phyloP scores from a whole-genome alignment of 53 echinoderm and acorn worm species.

The Paelopatides confundens region DNA sequence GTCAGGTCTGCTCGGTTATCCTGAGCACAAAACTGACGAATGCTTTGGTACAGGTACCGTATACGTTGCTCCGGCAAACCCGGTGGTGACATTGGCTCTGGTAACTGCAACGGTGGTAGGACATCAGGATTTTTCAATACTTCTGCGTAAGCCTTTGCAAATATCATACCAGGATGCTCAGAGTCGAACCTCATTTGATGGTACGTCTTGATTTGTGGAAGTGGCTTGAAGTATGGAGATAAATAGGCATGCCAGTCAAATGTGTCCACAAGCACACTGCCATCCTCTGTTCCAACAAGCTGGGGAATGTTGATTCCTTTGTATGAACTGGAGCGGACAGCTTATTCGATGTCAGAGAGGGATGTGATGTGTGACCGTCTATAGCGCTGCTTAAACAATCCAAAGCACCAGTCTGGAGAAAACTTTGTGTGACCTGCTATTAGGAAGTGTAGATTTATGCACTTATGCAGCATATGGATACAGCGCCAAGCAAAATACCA shows the following conservation, averaged over 20 bases:
- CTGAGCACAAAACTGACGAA: constrained; percentile 43
- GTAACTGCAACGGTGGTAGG: not conserved
- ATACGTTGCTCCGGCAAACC: not conserved
- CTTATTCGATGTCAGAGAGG: not conserved
- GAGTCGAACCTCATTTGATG: constrained; percentile 15
- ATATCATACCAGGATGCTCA: not conserved
- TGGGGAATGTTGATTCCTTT: not conserved
- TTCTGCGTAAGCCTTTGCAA: not conserved
- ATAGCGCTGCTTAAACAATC: constrained; percentile 13
- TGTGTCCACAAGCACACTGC: not conserved
- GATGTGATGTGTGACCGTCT: not conserved
- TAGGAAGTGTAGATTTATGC: constrained; percentile 7
- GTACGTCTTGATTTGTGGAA: not conserved
- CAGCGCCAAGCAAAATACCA: constrained; percentile 47
- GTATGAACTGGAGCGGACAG: not conserved
- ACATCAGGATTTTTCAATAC: not conserved
- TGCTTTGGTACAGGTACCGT: not conserved
- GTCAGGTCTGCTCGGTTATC: constrained; percentile 18
- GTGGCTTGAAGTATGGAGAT: constrained; percentile 22
- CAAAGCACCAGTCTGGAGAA: constrained; percentile 28
- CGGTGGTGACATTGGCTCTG: not conserved
- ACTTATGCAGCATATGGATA: constrained; percentile 5
- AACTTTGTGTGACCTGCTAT: constrained; percentile 39
- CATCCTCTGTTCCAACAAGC: constrained; percentile 21
- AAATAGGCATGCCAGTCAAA: constrained; percentile 6